Base-by-base conservation (phyloP, 1,140 invertebrate genomes). In the Microplitis mediator region DNA sequence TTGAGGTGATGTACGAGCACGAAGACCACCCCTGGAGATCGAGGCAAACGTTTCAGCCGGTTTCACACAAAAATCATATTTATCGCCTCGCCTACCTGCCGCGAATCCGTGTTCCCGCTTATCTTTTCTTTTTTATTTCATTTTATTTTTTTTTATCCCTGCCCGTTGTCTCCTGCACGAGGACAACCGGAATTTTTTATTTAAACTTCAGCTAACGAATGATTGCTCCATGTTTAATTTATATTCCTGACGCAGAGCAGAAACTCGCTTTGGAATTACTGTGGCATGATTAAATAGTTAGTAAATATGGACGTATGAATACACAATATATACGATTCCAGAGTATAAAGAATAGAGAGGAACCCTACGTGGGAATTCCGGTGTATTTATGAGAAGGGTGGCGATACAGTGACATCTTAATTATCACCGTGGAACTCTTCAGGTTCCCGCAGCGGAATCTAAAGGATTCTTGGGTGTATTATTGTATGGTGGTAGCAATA, bases 51-150 rank as follows among this genome's bases (percentile, higher is more conserved):
- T 81, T 82, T 77, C 79, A 82, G 76, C 76, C 79, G 80, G 79
- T 80, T 84, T 84, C 81, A 84, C 80, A 83, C 79, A 83, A 84
- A 81, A 85, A 81, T 83, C 75, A 80, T 84, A 85, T 85, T 85
- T 85, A 85, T 83, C 75, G 72, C 63, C 61, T 77, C 61, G 76
- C 76, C 77, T 85, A 83, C 80, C 83, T 84, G 77, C 75, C 62
- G 61, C 76, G 50, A 34, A 50, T 69, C 69, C 65, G 61, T 72
- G 73, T 69, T 69, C 65, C 62, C 62, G 54, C 69, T 73, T 74
- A 71, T 65, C 66, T 73, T 66, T 45, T 45, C 11, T 6, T 45
- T 45, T 45, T 45, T 45, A 45, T 11, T 45, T 45, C 0, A 9
- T 45, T 45, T n/a, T n/a, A n/a, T n/a, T 9, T 11, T 64, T 14